Evolutionary conservation across 2,113 vertebrate genomes (phyloP), one percentile per base, ranked within the genome.

Genomic region (Pedetes capensis): DNA sequence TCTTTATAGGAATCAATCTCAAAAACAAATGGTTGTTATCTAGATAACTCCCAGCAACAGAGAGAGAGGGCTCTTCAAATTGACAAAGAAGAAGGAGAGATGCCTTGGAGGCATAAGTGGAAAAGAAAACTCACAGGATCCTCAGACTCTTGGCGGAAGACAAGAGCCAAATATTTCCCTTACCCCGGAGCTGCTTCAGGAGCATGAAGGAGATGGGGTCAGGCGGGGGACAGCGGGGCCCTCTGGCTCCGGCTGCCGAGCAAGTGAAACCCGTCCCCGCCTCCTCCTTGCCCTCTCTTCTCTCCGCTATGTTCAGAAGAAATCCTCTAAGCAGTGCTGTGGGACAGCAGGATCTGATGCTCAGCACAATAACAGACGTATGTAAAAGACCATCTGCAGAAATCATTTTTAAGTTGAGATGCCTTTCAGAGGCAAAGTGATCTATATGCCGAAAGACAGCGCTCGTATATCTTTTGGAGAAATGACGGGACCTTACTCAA

Each of bases 11-110:
- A 86, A 95, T 96, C 75, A 78, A 88, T 95, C 87, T 86, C 68
- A 34, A 78, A 87, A 96, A 94, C 96, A 96, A 97, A 96, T 61
- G 68, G 72, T 32, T 71, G 51, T 90, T 84, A 93, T 75, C 74
- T 53, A 78, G 92, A 66, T 76, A 85, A 93, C 91, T 59, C 53
- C 76, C 10, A 25, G 90, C 71, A 85, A 63, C 12, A 61, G 78
- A 81, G n/a, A 37, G 13, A 85, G 89, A 88, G 87, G 44, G 87
- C 87, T 86, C 80, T 92, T 94, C 78, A 84, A 20, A 95, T 0
- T 55, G 71, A 87, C 95, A 83, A 17, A 81, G 86, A 49, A 51
- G 59, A 61, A 61, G n/a, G 59, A 53, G 32, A 76, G 59, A 79
- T 29, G 51, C 53, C 87, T 95, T 18, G 7, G 47, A 84, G 69